Evolutionary conservation across 2,797 vertebrate genomes (phyloP).

Genomic region (Mus caroli): DNA sequence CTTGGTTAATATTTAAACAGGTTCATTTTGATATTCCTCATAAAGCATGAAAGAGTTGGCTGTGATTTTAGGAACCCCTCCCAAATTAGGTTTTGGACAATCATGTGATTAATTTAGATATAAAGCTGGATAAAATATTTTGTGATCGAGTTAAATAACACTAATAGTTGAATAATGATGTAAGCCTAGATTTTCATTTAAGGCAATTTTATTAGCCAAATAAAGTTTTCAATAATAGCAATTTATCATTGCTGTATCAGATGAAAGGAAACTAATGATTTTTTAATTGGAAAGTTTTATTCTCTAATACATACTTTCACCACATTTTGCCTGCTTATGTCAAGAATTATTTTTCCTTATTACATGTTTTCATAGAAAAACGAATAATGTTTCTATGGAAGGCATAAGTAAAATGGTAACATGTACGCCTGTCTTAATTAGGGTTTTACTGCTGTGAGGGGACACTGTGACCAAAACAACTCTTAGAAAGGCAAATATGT

Average conservation of each 20-base stretch:
- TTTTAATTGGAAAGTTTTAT: neutral
- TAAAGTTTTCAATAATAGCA: slow-evolving; percentile 10
- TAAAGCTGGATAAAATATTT: slow-evolving; percentile 47
- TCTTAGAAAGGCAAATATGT: neutral
- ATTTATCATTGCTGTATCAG: neutral
- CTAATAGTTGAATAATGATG: neutral
- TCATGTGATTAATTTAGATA: neutral
- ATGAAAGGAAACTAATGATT: neutral
- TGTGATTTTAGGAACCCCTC: neutral
- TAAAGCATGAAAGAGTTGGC: neutral
- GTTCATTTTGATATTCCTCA: neutral
- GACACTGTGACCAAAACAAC: neutral
- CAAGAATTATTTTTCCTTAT: slow-evolving; percentile 48
- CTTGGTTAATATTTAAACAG: slow-evolving; percentile 19
- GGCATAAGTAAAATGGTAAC: slow-evolving; percentile 6
- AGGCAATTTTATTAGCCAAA: slow-evolving; percentile 34
- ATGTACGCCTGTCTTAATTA: neutral
- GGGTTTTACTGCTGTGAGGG: neutral
- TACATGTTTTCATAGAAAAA: slow-evolving; percentile 10
- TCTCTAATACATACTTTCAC: neutral
- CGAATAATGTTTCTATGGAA: neutral
- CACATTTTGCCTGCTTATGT: neutral
- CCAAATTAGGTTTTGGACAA: slow-evolving; percentile 8
- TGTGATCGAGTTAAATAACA: slow-evolving; percentile 19
- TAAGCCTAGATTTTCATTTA: slow-evolving; percentile 26